A percentile compares a stretch with the other conserved stretches of the same genome.
Conservation (phyloP, 2,113 vertebrate species). For the Pituophis catenifer region DNA sequence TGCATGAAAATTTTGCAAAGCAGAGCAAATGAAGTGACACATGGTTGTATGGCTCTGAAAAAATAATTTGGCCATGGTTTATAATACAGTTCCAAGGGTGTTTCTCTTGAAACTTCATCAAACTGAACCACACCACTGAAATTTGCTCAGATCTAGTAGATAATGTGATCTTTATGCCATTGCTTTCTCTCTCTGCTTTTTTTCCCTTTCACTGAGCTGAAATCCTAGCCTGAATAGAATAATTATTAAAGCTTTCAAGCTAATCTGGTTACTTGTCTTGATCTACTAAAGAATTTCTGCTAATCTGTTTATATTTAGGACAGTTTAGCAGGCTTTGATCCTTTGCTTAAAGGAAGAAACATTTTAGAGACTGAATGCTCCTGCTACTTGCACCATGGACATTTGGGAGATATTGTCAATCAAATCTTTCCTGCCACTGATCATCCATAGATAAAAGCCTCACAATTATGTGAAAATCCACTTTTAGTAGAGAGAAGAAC, state of each 20-base stretch:
- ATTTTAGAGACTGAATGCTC: slow-evolving; percentile 27
- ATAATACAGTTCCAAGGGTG: neutral
- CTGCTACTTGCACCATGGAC: slow-evolving; percentile 5
- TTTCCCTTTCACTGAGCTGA: neutral
- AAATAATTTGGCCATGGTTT: neutral
- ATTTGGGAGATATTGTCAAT: slow-evolving; percentile 12
- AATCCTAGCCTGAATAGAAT: slow-evolving; percentile 5
- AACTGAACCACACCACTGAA: neutral
- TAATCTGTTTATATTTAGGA: slow-evolving; percentile 27
- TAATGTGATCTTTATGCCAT: neutral
- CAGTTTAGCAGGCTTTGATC: slow-evolving; percentile 36
- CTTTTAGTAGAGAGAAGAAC: neutral
- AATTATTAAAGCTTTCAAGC: slow-evolving; percentile 24
- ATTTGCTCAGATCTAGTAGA: neutral
- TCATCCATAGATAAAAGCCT: slow-evolving; percentile 1
- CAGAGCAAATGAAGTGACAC: neutral
- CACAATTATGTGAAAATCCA: neutral
- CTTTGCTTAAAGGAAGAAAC: slow-evolving; percentile 35
- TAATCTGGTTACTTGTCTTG: slow-evolving; percentile 3
- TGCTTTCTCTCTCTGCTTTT: neutral
- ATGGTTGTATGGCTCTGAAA: neutral
- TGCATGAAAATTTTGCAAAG: neutral
- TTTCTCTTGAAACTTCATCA: neutral
- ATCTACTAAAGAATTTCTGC: slow-evolving; percentile 21
- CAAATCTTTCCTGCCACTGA: slow-evolving; percentile 10